Percentiles rank a stretch among this genome's conserved stretches.
Evolutionary conservation across 2,888 invertebrate species (phyloP).

Genomic region (Platyscelio sp.): DNA sequence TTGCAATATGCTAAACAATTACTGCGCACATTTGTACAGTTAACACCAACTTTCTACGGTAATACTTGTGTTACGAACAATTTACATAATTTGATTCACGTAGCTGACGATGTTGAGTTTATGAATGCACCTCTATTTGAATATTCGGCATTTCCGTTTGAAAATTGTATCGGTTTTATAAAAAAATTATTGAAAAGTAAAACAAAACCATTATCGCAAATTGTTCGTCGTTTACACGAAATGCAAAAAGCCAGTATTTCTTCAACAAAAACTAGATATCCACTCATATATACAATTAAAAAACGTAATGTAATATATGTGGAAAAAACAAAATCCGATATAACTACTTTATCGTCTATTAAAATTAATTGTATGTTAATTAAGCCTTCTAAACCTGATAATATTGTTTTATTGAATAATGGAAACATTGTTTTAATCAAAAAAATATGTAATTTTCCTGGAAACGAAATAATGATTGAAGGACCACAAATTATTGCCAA

Average conservation of each 20-base stretch:
- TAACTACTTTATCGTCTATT: neutral
- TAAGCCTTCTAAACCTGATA: slow-evolving; percentile 6
- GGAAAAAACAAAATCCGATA: neutral
- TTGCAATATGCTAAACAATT: slow-evolving; percentile 44
- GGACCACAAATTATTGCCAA: neutral
- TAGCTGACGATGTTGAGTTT: slow-evolving; percentile 62
- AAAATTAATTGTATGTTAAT: slow-evolving; percentile 12
- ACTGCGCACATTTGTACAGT: slow-evolving; percentile 51
- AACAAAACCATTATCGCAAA: neutral
- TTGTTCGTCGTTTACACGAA: neutral
- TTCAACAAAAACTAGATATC: neutral
- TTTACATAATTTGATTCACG: slow-evolving; percentile 61
- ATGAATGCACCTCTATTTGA: slow-evolving; percentile 48
- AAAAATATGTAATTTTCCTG: neutral
- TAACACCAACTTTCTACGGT: slow-evolving; percentile 66
- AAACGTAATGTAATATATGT: neutral
- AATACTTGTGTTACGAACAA: slow-evolving; percentile 58
- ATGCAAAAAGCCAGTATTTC: neutral
- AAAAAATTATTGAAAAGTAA: slow-evolving; percentile 42
- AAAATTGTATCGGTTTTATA: slow-evolving; percentile 66
- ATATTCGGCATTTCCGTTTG: slow-evolving; percentile 67
- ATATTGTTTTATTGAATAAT: slow-evolving; percentile 8
- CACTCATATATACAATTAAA: neutral
- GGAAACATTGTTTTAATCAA: neutral
- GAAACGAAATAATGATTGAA: neutral